These are phyloP conservation scores for Chaetogeoica ovagalla DNA, from an alignment of 2,888 invertebrate genomes.

Conservation along the genomic window DNA sequence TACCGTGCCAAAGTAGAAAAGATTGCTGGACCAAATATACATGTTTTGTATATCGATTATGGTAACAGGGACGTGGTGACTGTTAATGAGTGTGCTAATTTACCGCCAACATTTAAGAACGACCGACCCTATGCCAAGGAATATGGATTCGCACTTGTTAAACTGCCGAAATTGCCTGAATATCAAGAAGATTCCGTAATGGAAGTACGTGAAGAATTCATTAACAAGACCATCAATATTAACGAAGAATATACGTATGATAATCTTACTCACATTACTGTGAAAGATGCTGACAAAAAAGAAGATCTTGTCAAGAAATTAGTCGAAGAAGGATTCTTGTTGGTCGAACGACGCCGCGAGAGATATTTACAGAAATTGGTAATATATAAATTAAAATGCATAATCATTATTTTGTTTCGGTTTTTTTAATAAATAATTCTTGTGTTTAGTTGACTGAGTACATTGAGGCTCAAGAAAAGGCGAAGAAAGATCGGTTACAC, in stretches of 20 bases:
- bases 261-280: conserved; percentile 59
- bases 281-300: conserved; percentile 66
- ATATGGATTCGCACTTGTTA: conserved; percentile 80
- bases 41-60: conserved; percentile 91
- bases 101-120: conserved; percentile 74
- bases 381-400: conserved; percentile 57
- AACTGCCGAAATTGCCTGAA: conserved; percentile 65
- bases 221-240: conserved; percentile 61
- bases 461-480: conserved; percentile 80
- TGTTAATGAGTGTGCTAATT: conserved; percentile 68
- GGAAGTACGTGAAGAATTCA: conserved; percentile 32
- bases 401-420: background rate
- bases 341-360: conserved; percentile 80
- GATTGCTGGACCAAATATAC: conserved; percentile 70
- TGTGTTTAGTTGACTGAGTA: conserved; percentile 76
- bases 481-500: conserved; percentile 81
- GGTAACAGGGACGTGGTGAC: conserved; percentile 82
- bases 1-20: conserved; percentile 93
- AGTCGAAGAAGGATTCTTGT: conserved; percentile 80
- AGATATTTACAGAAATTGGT: conserved; percentile 78
- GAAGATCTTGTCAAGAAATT: conserved; percentile 77
- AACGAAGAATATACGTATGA: conserved; percentile 79
- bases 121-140: conserved; percentile 82
- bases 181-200: conserved; percentile 48
- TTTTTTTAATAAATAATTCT: conserved; percentile 43